Evolutionary conservation across 2,888 invertebrate species (phyloP).

Genomic region (Fabriciana adippe): DNA sequence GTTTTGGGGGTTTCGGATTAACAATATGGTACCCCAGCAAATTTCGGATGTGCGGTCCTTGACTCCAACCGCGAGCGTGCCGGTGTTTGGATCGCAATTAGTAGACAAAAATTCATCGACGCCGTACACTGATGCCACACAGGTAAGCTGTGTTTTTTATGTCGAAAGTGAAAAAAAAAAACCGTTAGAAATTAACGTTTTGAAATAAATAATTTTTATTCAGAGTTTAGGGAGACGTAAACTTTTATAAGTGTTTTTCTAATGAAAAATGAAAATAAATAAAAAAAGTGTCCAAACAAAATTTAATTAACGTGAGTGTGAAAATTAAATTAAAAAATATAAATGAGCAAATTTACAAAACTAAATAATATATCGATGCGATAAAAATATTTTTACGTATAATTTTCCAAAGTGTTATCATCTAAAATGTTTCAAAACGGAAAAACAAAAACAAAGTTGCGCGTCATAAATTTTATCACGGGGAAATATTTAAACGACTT

Average conservation of each 20-base stretch:
- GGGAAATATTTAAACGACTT: constrained; percentile 45
- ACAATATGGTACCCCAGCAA: constrained; percentile 89
- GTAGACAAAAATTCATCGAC: constrained; percentile 95
- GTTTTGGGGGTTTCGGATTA: constrained; percentile 65
- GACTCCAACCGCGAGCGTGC: constrained; percentile 84
- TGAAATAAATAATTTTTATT: background rate
- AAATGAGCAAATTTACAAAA: constrained; percentile 8
- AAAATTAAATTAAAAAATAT: background rate
- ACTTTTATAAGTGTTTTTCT: no score
- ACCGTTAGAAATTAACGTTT: no score
- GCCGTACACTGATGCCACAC: constrained; percentile 98
- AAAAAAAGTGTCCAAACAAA: constrained; percentile 5
- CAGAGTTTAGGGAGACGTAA: background rate
- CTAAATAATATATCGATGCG: background rate
- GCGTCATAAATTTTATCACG: constrained; percentile 58
- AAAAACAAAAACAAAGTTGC: constrained; percentile 46
- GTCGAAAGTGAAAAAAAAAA: no score
- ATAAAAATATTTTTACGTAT: background rate
- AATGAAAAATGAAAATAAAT: background rate
- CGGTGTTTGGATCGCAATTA: constrained; percentile 94
- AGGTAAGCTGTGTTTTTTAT: constrained; percentile 84
- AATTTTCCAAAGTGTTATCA: no score
- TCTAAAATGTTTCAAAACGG: constrained; percentile 10
- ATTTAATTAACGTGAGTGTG: background rate
- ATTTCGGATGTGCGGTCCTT: constrained; percentile 81